Evolutionary conservation across 2,113 vertebrate species (phyloP).

Genomic region (Microtus ochrogaster): DNA sequence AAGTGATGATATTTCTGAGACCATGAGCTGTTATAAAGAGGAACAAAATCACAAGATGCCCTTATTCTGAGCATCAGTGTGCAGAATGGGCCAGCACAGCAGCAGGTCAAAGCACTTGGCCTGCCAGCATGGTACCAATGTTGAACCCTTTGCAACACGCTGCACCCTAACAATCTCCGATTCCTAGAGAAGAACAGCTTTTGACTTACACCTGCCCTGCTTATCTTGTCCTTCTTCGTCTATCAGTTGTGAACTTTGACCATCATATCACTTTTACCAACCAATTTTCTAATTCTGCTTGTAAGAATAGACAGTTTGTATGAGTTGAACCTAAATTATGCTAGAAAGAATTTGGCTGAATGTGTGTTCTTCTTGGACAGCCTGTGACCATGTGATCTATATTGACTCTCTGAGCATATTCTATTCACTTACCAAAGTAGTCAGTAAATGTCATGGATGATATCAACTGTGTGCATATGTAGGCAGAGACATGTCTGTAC

Average conservation of each 20-base stretch:
- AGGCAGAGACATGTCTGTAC: fast-evolving
- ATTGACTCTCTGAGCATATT: background rate
- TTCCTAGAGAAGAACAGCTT: background rate
- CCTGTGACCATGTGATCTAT: background rate
- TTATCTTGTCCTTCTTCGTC: background rate
- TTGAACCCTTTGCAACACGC: fast-evolving
- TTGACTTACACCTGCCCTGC: background rate
- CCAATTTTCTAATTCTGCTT: background rate
- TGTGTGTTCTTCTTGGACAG: background rate
- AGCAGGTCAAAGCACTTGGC: too few relatives aligned
- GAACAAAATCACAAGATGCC: too few relatives aligned
- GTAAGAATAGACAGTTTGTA: background rate
- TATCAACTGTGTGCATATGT: background rate
- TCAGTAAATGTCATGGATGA: background rate
- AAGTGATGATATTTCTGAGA: too few relatives aligned
- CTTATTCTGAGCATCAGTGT: background rate
- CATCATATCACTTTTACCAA: background rate
- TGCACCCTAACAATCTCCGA: too few relatives aligned
- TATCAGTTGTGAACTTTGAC: background rate
- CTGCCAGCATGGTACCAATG: fast-evolving
- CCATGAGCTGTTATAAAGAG: background rate
- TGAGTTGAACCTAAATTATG: too few relatives aligned
- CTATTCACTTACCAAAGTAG: background rate
- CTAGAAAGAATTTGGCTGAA: background rate
- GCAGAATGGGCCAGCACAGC: background rate